A percentile compares a stretch with the other conserved stretches of the same genome.
Conservation (phyloP, 2,113 vertebrate genomes). For the Callospermophilus lateralis region DNA sequence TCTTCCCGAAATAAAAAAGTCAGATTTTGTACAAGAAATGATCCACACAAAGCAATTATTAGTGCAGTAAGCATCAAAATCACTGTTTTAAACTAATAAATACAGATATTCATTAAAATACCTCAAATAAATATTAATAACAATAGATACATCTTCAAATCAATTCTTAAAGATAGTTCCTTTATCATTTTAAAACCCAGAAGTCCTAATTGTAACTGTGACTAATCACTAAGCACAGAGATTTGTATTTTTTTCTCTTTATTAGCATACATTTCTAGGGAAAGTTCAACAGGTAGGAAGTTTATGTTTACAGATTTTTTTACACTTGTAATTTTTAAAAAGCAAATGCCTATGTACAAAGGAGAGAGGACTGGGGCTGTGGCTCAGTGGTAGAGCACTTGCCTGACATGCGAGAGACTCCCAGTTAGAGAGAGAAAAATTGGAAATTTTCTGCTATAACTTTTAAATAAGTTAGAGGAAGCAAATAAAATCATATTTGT, state of each 20-base stretch:
- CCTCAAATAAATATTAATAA: not conserved
- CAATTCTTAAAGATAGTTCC: slow-evolving; percentile 30
- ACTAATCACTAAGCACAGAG: not conserved
- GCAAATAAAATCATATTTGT: too few relatives aligned
- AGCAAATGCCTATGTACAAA: slow-evolving; percentile 13
- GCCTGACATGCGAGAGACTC: too few relatives aligned
- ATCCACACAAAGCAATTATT: not conserved
- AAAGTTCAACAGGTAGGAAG: slow-evolving; percentile 14
- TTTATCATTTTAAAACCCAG: slow-evolving; percentile 25
- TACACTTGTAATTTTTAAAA: not conserved
- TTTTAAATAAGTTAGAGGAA: slow-evolving; percentile 16
- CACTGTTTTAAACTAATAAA: not conserved
- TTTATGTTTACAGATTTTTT: slow-evolving; percentile 2
- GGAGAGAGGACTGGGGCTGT: not conserved
- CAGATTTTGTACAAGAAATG: slow-evolving; percentile 18
- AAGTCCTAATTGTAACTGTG: not conserved
- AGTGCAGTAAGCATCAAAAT: slow-evolving; percentile 30
- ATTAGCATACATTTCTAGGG: not conserved
- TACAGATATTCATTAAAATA: not conserved
- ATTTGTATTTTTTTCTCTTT: slow-evolving; percentile 47
- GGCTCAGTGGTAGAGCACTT: too few relatives aligned
- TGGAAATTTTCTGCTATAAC: not conserved
- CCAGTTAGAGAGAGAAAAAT: not conserved
- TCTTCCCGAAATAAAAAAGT: slow-evolving; percentile 51
- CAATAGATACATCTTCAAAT: slow-evolving; percentile 5